These are phyloP conservation scores for Pipa parva DNA, from an alignment of 2,113 vertebrate genomes.

Conservation along the genomic window DNA sequence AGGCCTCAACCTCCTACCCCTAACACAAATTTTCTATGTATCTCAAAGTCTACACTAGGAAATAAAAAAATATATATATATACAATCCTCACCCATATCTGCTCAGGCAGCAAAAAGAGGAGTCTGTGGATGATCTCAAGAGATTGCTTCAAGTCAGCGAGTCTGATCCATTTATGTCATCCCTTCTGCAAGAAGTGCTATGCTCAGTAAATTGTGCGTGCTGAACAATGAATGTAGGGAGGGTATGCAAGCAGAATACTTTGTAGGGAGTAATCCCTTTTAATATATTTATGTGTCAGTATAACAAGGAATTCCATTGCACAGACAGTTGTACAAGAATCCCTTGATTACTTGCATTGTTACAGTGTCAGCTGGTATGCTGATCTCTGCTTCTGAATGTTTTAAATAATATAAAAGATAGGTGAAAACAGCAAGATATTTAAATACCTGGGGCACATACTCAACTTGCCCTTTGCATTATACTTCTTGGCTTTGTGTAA, in stretches of 20 bases:
- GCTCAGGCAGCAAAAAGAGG: constrained; percentile 5
- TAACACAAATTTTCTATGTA: no score
- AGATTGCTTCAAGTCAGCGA: background rate
- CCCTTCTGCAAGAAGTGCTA: constrained; percentile 12
- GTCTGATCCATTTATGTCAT: constrained; percentile 19
- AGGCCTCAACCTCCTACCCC: no score
- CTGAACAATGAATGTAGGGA: background rate
- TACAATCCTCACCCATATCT: no score
- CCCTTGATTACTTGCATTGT: background rate
- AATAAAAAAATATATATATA: no score
- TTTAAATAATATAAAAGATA: background rate
- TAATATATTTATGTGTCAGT: background rate
- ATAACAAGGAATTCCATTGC: background rate
- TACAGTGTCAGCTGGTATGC: background rate
- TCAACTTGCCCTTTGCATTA: no score
- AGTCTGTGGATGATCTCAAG: background rate
- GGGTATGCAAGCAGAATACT: background rate
- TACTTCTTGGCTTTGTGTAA: no score
- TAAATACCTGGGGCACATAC: no score
- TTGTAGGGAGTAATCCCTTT: background rate
- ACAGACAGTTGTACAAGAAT: background rate
- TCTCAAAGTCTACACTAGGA: no score
- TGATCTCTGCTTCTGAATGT: background rate
- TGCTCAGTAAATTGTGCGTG: constrained; percentile 1
- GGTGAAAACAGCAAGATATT: background rate